phyloP scores from a whole-genome alignment of 1,140 invertebrate species.

The Rhopalosiphum maidis region DNA sequence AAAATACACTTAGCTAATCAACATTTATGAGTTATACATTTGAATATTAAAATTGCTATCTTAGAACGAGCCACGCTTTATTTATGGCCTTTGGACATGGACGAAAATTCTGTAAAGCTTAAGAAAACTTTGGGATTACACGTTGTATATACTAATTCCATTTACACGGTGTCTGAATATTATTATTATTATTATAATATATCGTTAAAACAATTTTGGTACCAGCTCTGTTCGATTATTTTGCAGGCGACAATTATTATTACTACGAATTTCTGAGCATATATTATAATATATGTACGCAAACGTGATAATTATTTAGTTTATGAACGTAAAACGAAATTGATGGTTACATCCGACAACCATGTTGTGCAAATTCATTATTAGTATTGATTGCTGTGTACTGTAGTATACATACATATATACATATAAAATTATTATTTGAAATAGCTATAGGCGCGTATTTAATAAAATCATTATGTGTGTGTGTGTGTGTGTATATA shows the following conservation, averaged over 20 bases:
- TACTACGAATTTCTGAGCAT: not conserved
- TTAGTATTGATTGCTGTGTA: not conserved
- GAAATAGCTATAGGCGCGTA: not conserved
- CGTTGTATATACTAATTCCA: not conserved
- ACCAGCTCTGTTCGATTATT: not conserved
- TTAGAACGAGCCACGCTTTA: not conserved
- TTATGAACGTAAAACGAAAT: not conserved
- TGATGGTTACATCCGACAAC: not conserved
- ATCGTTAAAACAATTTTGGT: not conserved
- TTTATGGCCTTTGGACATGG: not conserved
- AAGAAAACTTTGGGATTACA: not conserved
- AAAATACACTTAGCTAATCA: constrained; percentile 35
- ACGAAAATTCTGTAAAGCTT: not conserved
- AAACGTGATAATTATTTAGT: not conserved
- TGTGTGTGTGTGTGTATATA: too few species aligned
- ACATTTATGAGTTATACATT: not conserved
- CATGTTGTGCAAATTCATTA: not conserved
- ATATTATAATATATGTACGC: not conserved
- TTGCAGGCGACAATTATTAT: not conserved
- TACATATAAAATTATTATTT: not conserved
- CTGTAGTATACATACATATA: not conserved
- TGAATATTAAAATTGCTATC: constrained; percentile 33
- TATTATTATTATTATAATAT: not conserved
- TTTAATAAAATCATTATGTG: not conserved
- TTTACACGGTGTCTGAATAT: not conserved